Base-by-base conservation (phyloP, 2,888 invertebrate genomes). In the Andrena bucephala region DNA sequence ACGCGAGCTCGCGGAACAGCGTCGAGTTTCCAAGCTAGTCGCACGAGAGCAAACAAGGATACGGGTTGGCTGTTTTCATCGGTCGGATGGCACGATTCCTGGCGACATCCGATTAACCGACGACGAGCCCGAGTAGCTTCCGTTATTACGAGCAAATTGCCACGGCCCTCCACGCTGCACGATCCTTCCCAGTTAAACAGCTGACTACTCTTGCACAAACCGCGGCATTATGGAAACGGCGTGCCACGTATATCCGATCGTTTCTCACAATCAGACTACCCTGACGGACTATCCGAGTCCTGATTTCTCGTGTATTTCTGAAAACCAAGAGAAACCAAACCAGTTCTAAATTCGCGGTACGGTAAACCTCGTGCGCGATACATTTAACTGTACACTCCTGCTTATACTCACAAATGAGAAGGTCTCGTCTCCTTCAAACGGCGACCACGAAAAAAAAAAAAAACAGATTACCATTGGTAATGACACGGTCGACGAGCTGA, bases 121-220 rank as follows among this genome's bases (percentile, higher is more conserved):
- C 83, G 71, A 63, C 74, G 80, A 75, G 66, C 66, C 81, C 77
- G 73, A 67, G 74, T 85, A 78, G 89, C 90, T 91, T 91, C 89
- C 91, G 90, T 90, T 91, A 91, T 91, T 91, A 88, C 88, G 89
- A 88, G 86, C 87, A 89, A 91, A 91, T 92, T 91, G 87, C 86
- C 86, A 71, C 76, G 74, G 65, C 24, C 70, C 77, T 71, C 72
- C 74, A 48, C 13, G 16, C 66, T 65, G 77, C 83, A 74, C 83
- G 84, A 86, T 82, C 84, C 89, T 85, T 81, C 77, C 83, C 86
- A 85, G 85, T 88, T 88, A 89, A 91, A 92, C 91, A 91, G 89
- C 91, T 91, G 90, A 16, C 42, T 42, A 92, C 90, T 87, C 77
- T 81, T 85, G 81, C 77, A 82, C 82, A 85, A 82, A 88, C 16